Evolutionary conservation across 2,113 vertebrate genomes (phyloP).

Genomic region (Platysteira castanea): DNA sequence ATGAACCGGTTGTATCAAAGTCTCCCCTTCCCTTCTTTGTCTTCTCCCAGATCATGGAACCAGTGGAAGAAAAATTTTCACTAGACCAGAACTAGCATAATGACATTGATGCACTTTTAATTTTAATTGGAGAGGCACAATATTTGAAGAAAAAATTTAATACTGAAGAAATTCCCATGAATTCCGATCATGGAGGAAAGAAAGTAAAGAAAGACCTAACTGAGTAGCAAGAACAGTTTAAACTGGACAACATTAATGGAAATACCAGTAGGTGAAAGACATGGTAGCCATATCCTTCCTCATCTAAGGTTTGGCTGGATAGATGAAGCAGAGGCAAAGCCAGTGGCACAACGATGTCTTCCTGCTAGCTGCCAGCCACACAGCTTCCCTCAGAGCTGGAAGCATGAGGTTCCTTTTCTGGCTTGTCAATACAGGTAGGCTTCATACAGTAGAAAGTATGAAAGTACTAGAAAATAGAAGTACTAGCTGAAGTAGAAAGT

Average conservation of each 20-base stretch:
- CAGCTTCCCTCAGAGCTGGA: background rate
- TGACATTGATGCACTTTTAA: background rate
- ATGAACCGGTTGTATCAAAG: background rate
- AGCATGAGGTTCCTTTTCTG: background rate
- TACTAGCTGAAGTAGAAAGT: too few species aligned
- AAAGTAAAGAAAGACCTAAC: background rate
- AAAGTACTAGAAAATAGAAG: too few species aligned
- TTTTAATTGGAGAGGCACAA: background rate
- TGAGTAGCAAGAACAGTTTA: background rate
- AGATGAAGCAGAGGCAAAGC: background rate
- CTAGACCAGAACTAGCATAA: background rate
- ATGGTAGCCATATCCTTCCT: background rate
- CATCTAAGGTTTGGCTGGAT: background rate
- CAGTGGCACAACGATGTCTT: background rate
- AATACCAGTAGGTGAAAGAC: background rate
- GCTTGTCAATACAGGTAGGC: background rate
- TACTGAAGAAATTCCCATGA: background rate
- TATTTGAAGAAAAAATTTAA: background rate
- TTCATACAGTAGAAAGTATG: background rate
- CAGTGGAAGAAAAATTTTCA: background rate
- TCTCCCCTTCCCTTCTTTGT: background rate
- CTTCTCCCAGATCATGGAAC: background rate
- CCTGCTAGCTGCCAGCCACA: background rate
- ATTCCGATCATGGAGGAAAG: background rate
- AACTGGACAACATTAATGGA: background rate